A percentile compares a stretch with the other conserved stretches of the same genome.
phyloP scores from a whole-genome alignment of 2,888 invertebrate species.

The Hyles lineata region DNA sequence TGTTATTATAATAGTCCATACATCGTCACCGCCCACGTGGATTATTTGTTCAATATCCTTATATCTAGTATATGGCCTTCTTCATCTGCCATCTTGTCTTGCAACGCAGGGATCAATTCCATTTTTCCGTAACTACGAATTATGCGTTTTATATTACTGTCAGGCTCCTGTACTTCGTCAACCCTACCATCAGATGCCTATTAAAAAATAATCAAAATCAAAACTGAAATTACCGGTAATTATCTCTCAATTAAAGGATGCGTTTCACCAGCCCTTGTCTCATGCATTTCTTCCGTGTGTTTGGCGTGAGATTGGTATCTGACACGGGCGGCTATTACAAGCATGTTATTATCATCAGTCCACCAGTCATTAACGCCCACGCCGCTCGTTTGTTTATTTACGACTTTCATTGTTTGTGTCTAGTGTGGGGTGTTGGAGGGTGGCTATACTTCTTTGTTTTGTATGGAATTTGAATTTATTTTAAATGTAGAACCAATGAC shows the following conservation, averaged over 20 bases:
- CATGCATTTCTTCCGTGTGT: neutral
- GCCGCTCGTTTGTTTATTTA: slow-evolving; percentile 28
- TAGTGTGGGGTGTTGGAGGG: neutral
- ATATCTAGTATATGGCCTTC: neutral
- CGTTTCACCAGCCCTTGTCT: neutral
- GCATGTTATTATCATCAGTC: slow-evolving; percentile 21
- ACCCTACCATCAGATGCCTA: too few species aligned
- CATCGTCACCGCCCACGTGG: slow-evolving; percentile 25
- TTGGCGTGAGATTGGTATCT: slow-evolving; percentile 20
- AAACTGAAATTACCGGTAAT: too few species aligned
- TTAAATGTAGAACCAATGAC: neutral
- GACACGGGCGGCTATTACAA: slow-evolving; percentile 18
- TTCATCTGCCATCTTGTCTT: too few species aligned
- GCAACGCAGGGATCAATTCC: too few species aligned
- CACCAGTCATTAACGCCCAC: slow-evolving; percentile 29
- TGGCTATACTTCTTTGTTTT: neutral
- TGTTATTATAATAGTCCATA: slow-evolving; percentile 13
- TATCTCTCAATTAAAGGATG: slow-evolving; percentile 17
- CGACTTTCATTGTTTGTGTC: slow-evolving; percentile 23
- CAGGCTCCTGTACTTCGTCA: too few species aligned
- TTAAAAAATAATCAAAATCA: too few species aligned
- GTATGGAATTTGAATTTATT: neutral
- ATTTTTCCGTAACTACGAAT: too few species aligned
- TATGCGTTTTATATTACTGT: too few species aligned
- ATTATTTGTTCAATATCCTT: slow-evolving; percentile 16